These are phyloP conservation scores for Sciurus niger DNA, from an alignment of 2,113 vertebrate genomes.

Conservation along the genomic window DNA sequence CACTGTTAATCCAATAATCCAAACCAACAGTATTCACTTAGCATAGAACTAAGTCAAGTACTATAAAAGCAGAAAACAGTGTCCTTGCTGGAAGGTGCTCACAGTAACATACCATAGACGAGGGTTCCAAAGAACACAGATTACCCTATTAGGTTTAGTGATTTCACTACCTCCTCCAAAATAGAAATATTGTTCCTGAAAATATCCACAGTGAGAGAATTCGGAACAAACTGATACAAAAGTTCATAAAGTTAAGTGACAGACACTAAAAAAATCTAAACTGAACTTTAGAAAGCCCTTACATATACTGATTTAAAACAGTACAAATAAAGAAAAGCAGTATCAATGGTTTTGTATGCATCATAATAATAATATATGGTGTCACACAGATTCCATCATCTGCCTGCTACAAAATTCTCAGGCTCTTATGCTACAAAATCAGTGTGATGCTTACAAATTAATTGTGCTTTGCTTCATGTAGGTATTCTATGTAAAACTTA, in stretches of 20 bases:
- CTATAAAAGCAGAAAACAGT: background rate
- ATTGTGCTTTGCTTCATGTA: background rate
- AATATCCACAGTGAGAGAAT: background rate
- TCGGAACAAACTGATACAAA: background rate
- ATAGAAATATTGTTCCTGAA: background rate
- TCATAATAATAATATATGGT: background rate
- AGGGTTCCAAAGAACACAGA: background rate
- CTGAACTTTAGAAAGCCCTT: background rate
- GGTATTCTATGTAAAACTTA: background rate
- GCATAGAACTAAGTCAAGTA: background rate
- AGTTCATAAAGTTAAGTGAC: background rate
- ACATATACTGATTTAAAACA: background rate
- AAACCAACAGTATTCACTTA: background rate
- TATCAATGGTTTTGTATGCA: rapidly evolving
- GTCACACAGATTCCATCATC: background rate
- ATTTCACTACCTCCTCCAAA: background rate
- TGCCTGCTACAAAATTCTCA: background rate
- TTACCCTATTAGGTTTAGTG: background rate
- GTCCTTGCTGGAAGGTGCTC: background rate
- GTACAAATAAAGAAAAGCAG: background rate
- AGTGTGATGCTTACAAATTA: background rate
- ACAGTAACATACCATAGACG: background rate
- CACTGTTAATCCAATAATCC: background rate
- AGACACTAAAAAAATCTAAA: background rate
- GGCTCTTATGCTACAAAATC: background rate